These are phyloP conservation scores for Pampus argenteus DNA, from an alignment of 2,797 vertebrate genomes.

Conservation along the genomic window DNA sequence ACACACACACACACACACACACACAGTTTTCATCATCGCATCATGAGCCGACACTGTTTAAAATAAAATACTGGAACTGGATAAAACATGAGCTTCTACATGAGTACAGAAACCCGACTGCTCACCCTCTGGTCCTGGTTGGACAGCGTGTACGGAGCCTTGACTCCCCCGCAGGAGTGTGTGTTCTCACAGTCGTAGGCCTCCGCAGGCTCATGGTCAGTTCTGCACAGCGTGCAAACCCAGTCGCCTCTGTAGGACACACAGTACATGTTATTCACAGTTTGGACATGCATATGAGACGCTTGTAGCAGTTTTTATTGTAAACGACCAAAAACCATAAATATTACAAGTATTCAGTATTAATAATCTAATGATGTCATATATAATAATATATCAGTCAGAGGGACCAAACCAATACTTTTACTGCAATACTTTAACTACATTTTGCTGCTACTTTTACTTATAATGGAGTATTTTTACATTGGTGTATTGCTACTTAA, in stretches of 20 bases:
- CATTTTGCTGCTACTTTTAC: too few relatives aligned
- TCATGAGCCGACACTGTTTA: not conserved
- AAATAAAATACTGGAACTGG: too few relatives aligned
- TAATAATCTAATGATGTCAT: too few relatives aligned
- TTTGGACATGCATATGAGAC: not conserved
- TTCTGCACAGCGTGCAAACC: constrained; percentile 93
- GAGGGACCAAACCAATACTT: too few relatives aligned
- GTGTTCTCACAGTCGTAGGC: constrained; percentile 89
- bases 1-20: constrained; percentile 2
- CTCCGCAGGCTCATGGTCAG: constrained; percentile 85
- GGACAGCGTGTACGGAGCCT: constrained; percentile 83
- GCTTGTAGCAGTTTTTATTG: not conserved
- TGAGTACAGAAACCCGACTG: not conserved
- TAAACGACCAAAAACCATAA: too few relatives aligned
- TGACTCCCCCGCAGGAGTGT: constrained; percentile 55
- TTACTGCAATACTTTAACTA: too few relatives aligned
- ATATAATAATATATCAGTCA: too few relatives aligned
- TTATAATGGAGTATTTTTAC: too few relatives aligned
- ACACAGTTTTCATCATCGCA: not conserved
- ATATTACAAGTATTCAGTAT: too few relatives aligned
- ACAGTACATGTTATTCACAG: not conserved
- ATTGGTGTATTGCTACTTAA: too few relatives aligned
- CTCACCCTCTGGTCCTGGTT: constrained; percentile 90
- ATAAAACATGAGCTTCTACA: too few relatives aligned
- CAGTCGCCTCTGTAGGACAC: constrained; percentile 90